A percentile compares a stretch with the other conserved stretches of the same genome.
Conservation (phyloP, 2,113 vertebrate species). For the Fregetta grallaria region DNA sequence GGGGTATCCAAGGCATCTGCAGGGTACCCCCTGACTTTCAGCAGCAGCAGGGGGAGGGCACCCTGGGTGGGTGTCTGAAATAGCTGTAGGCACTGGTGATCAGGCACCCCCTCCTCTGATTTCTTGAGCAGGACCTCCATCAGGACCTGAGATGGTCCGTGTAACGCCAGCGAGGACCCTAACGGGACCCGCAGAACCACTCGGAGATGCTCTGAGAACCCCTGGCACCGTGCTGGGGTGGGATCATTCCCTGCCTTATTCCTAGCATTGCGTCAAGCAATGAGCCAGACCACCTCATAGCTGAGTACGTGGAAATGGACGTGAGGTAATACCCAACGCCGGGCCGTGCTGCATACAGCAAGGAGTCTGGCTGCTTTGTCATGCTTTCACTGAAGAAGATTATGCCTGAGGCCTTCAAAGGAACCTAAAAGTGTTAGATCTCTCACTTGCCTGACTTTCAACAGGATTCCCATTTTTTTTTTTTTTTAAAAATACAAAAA, state of each 20-base stretch:
- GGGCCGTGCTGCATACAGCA: background rate
- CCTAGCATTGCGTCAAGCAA: background rate
- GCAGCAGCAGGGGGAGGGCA: background rate
- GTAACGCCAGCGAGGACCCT: background rate
- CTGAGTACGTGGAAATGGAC: background rate
- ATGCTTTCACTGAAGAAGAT: background rate
- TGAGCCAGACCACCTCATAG: background rate
- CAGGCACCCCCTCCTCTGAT: fast-evolving
- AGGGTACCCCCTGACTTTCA: background rate
- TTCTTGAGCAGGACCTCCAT: background rate
- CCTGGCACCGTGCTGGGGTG: background rate
- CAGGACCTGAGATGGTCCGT: background rate
- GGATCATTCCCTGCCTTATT: background rate
- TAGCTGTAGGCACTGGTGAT: background rate
- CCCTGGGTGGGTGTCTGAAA: background rate
- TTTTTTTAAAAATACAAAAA: background rate
- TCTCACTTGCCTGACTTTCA: background rate
- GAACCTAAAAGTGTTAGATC: background rate
- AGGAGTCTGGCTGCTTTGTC: background rate
- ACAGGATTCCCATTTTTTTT: background rate
- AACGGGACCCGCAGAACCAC: background rate
- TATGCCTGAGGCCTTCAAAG: constrained; percentile 8
- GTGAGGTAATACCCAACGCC: background rate
- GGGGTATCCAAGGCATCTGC: background rate
- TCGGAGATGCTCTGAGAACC: background rate